Evolutionary conservation across 1,140 invertebrate genomes (phyloP).

Genomic region (Trissolcus basalis): DNA sequence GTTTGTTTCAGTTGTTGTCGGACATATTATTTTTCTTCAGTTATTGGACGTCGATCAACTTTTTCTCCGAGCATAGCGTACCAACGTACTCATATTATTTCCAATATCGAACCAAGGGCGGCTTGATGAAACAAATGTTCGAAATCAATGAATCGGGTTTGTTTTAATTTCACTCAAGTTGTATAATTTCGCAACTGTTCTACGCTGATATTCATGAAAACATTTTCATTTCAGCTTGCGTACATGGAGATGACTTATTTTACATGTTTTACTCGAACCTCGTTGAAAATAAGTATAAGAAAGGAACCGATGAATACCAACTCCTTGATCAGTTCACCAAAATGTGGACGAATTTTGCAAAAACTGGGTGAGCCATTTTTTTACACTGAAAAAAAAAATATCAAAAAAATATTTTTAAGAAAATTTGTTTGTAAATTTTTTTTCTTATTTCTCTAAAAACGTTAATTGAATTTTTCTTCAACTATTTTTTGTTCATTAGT

Average conservation of each 20-base stretch:
- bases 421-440: too few species aligned
- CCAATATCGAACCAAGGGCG: not conserved
- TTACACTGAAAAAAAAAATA: too few species aligned
- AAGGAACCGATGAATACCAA: not conserved
- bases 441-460: too few species aligned
- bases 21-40: not conserved
- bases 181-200: not conserved
- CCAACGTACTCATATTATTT: not conserved
- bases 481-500: too few species aligned
- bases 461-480: too few species aligned
- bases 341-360: constrained; percentile 1
- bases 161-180: not conserved
- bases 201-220: not conserved
- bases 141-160: not conserved
- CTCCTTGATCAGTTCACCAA: not conserved
- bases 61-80: not conserved
- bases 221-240: not conserved
- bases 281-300: not conserved
- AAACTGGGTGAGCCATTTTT: not conserved
- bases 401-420: too few species aligned
- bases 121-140: not conserved
- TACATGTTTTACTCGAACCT: not conserved
- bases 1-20: not conserved
- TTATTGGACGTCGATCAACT: not conserved
- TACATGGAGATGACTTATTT: not conserved